Conservation (phyloP, 2,113 vertebrate genomes). For the Paratilapia polleni region DNA sequence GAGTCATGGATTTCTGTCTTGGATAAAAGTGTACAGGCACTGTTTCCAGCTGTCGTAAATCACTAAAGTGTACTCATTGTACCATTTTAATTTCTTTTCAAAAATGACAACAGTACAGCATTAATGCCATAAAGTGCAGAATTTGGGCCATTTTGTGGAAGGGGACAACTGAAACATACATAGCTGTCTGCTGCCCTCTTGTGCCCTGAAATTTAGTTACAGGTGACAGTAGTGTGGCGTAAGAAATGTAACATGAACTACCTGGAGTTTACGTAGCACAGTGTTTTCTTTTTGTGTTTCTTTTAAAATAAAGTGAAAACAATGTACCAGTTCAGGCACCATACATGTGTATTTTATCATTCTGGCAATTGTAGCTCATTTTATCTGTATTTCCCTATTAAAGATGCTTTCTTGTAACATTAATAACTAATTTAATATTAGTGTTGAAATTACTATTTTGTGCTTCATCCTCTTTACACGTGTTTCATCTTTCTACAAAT, state of each 20-base stretch:
- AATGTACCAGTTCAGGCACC: background rate
- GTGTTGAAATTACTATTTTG: background rate
- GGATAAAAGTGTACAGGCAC: background rate
- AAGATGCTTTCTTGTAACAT: background rate
- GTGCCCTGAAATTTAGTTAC: background rate
- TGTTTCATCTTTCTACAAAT: background rate
- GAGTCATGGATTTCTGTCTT: background rate
- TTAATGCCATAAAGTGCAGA: background rate
- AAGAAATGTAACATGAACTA: background rate
- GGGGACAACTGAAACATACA: background rate
- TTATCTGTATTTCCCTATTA: no score
- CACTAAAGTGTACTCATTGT: background rate
- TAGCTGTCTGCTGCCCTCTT: constrained; percentile 38
- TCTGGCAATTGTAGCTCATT: no score
- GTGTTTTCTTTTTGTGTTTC: background rate
- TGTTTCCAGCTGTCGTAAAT: background rate
- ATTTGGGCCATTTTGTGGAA: background rate
- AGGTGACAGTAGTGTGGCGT: background rate
- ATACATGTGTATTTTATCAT: background rate
- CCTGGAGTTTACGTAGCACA: background rate
- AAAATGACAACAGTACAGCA: background rate
- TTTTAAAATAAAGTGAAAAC: no score
- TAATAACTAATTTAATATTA: background rate
- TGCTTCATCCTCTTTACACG: background rate
- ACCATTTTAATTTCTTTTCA: background rate